These are phyloP conservation scores for Sardina pilchardus DNA, from an alignment of 2,113 vertebrate genomes.

Conservation along the genomic window DNA sequence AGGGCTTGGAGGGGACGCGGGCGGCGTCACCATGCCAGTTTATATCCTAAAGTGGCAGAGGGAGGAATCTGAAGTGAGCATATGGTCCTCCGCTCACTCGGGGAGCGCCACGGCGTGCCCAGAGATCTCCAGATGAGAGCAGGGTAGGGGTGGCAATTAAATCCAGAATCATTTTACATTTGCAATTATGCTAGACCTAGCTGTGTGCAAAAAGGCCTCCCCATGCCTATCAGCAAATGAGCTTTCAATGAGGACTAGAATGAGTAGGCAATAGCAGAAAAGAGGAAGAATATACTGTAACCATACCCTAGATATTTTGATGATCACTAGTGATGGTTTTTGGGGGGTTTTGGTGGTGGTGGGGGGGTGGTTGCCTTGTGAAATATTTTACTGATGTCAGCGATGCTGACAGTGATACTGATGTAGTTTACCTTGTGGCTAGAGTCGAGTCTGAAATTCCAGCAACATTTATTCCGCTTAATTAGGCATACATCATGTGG, in stretches of 20 bases:
- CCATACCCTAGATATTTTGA: not conserved
- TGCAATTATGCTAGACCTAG: not conserved
- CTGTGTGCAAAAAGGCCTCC: not conserved
- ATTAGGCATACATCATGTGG: not conserved
- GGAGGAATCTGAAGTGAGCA: slow-evolving; percentile 23
- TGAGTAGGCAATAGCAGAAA: not conserved
- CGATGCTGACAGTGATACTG: not conserved
- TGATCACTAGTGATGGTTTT: not conserved
- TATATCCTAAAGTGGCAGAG: slow-evolving; percentile 12
- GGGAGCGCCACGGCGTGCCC: slow-evolving; percentile 3
- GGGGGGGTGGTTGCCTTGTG: not conserved
- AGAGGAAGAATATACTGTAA: not conserved
- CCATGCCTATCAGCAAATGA: not conserved
- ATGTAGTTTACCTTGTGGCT: not conserved
- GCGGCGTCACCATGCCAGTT: slow-evolving; percentile 1
- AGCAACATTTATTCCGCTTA: slow-evolving; percentile 4
- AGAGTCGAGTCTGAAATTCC: not conserved
- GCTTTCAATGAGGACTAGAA: not conserved
- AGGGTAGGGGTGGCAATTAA: slow-evolving; percentile 1
- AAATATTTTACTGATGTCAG: not conserved
- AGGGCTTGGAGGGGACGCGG: slow-evolving; percentile 12
- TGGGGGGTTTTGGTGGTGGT: no score
- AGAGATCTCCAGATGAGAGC: slow-evolving; percentile 22
- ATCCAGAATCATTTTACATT: slow-evolving; percentile 31
- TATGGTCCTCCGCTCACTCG: slow-evolving; percentile 25